Conservation (phyloP, 1,140 invertebrate species). For the Archegozetes longisetosus region DNA sequence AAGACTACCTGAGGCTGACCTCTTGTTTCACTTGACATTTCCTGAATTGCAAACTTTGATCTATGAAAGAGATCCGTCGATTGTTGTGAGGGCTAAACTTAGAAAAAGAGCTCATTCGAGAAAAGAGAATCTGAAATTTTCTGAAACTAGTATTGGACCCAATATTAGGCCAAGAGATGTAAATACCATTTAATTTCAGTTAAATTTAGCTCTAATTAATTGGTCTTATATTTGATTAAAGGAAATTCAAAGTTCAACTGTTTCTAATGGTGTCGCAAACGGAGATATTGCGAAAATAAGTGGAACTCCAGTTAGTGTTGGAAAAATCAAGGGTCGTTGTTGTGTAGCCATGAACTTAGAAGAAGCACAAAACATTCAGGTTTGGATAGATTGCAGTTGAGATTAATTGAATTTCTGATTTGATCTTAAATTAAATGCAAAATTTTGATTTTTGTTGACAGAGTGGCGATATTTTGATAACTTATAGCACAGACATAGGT, state of each 20-base stretch:
- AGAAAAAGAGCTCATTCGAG: constrained; percentile 39
- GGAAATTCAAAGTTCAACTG: too few species aligned
- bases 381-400: too few species aligned
- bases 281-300: too few species aligned
- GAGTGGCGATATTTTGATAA: too few species aligned
- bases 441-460: too few species aligned
- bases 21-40: constrained; percentile 51
- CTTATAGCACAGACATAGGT: too few species aligned
- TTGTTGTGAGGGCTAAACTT: constrained; percentile 46
- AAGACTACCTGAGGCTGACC: constrained; percentile 43
- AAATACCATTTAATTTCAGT: too few species aligned
- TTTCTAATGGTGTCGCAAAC: too few species aligned
- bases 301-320: not conserved
- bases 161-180: not conserved
- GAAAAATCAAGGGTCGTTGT: constrained; percentile 2
- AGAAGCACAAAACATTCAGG: constrained; percentile 2
- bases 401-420: too few species aligned
- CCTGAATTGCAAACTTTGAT: constrained; percentile 42
- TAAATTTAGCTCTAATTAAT: not conserved
- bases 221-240: too few species aligned
- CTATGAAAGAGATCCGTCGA: constrained; percentile 33
- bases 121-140: constrained; percentile 42
- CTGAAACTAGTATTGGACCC: constrained; percentile 29
- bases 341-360: not conserved
- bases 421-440: too few species aligned